Conservation (phyloP, 1,140 invertebrate genomes). For the Trichonephila inaurata region DNA sequence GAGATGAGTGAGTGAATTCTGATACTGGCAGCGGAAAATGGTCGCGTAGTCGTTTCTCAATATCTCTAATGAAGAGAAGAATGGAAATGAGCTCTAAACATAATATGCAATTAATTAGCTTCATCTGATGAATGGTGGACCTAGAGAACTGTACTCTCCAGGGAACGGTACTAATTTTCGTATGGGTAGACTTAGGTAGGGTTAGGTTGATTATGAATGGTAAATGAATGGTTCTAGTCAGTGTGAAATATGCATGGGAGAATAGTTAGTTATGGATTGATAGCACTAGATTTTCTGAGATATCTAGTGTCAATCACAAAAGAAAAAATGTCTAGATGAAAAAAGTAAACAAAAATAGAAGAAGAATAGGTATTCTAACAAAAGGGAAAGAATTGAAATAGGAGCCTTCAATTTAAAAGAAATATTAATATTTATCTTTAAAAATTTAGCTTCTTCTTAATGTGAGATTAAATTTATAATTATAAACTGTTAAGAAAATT, state of each 20-base stretch:
- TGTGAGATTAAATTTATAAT: too few species aligned
- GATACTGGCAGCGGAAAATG: slow-evolving; percentile 29
- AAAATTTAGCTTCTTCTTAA: too few species aligned
- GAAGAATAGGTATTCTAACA: too few species aligned
- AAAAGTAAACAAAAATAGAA: too few species aligned
- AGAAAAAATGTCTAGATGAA: too few species aligned
- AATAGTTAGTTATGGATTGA: not conserved
- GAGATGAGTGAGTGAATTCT: not conserved
- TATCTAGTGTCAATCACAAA: not conserved
- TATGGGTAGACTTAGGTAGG: not conserved
- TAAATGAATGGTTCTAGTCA: not conserved
- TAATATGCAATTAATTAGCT: slow-evolving; percentile 51
- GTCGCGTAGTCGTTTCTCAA: slow-evolving; percentile 17
- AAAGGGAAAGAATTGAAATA: too few species aligned
- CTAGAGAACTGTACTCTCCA: not conserved
- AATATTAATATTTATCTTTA: too few species aligned
- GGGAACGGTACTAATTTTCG: not conserved
- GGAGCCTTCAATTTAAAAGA: too few species aligned
- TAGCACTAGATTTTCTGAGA: not conserved
- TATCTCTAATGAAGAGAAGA: slow-evolving; percentile 63
- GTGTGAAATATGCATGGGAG: not conserved
- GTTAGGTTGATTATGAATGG: not conserved
- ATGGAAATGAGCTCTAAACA: slow-evolving; percentile 37
- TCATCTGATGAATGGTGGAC: slow-evolving; percentile 3
- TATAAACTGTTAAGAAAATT: too few species aligned